A percentile compares a stretch with the other conserved stretches of the same genome.
Conservation (phyloP, 2,888 invertebrate genomes). For the Buathra laborator region DNA sequence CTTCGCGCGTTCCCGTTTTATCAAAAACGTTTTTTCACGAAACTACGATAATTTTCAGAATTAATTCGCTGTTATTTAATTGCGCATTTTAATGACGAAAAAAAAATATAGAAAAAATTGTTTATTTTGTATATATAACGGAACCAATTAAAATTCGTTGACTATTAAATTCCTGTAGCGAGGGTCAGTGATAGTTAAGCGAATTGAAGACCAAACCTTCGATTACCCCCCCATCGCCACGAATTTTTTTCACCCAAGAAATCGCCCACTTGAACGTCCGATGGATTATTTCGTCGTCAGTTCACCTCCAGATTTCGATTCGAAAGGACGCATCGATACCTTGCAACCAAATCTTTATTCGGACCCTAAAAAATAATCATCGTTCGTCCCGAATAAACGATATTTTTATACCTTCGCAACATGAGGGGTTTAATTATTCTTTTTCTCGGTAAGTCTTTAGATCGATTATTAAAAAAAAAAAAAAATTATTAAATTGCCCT, state of each 20-base stretch:
- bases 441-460: background rate
- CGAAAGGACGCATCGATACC: constrained; percentile 67
- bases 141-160: background rate
- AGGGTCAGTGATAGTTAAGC: background rate
- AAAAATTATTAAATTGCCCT: too few species aligned
- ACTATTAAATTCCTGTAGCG: background rate
- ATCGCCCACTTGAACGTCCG: constrained; percentile 22
- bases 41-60: too few species aligned
- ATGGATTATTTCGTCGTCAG: constrained; percentile 67
- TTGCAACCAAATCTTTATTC: constrained; percentile 17
- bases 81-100: too few species aligned
- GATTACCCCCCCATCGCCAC: constrained; percentile 14
- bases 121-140: background rate
- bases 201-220: constrained; percentile 31
- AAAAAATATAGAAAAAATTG: background rate
- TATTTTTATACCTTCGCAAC: constrained; percentile 7
- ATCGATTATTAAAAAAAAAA: too few species aligned
- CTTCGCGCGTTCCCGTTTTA: too few species aligned
- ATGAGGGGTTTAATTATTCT: background rate
- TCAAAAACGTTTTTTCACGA: too few species aligned
- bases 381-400: background rate
- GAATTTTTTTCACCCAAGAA: constrained; percentile 41
- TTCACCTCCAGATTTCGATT: constrained; percentile 68
- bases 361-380: constrained; percentile 24
- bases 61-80: too few species aligned